Evolutionary conservation across 2,888 invertebrate genomes (phyloP), one percentile per base, ranked within the genome.

Genomic region (Anthophora plumipes): DNA sequence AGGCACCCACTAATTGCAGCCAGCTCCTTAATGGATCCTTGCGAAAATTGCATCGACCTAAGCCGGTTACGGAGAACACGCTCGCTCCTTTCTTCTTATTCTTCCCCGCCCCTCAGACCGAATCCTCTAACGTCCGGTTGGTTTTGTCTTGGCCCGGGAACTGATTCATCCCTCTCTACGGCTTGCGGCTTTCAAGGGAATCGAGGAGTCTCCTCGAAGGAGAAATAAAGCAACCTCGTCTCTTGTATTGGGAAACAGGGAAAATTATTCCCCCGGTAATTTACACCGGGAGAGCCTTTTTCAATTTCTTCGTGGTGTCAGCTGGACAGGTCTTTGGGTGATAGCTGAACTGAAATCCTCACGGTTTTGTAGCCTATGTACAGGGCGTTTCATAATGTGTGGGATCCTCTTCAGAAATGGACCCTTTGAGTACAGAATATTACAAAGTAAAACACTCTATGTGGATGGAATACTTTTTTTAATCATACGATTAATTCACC

Each of bases 41-140:
- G 88, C 82, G 89, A 91, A 90, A 90, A 90, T 91, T 90, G 89
- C 90, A 89, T 90, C 89, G 82, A 85, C 87, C 88, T 88, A 90
- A 90, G 85, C 87, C 85, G 88, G 85, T 86, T 86, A 89, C 79
- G 75, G 73, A 59, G 79, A 77, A 81, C 73, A 74, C 79, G 52
- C 75, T 59, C 59, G 61, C 68, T 64, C 74, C 77, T 76, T 78
- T 76, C 80, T 69, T 83, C 71, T 64, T 75, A 66, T 71, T 79
- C 73, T 63, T 60, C 73, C 48, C 41, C 8, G n/a, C 67, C n/a
- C 25, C 66, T 55, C 7, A 11, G 11, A 9, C n/a, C 46, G 17
- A 22, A 46, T 37, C 59, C 37, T 25, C 54, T 2, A 12, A 0
- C 5, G 7, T 14, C 11, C 31, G 31, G 75, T 37, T 50, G 57